A percentile compares a stretch with the other conserved stretches of the same genome.
These are phyloP conservation scores for Zeugodacus cucurbitae DNA, from an alignment of 1,140 invertebrate genomes.

Conservation along the genomic window DNA sequence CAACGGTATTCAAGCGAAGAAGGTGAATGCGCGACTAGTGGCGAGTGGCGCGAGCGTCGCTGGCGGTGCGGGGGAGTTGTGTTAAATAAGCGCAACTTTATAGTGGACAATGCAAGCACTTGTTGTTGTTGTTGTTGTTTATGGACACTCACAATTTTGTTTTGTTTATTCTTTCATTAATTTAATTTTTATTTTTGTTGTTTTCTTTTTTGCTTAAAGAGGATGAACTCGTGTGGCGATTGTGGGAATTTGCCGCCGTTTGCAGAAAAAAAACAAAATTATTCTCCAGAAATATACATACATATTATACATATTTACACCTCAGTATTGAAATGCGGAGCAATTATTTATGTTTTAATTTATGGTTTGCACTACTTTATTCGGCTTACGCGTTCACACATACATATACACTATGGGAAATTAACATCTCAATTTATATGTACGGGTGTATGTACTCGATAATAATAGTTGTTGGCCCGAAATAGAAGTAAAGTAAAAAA, in stretches of 20 bases:
- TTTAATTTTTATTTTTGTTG: neutral
- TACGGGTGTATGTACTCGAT: too few relatives aligned
- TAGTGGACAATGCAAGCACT: neutral
- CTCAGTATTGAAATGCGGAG: neutral
- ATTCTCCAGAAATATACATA: neutral
- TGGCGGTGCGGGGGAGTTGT: neutral
- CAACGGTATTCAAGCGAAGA: neutral
- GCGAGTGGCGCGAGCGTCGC: neutral
- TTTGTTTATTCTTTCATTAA: neutral
- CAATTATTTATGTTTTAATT: slow-evolving; percentile 14
- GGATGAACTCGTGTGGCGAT: neutral
- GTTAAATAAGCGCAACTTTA: neutral
- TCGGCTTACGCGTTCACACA: neutral
- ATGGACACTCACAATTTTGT: neutral
- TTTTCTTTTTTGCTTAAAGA: neutral
- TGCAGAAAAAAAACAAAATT: neutral
- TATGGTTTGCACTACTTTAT: neutral
- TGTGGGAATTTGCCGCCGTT: neutral
- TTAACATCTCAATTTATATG: too few relatives aligned
- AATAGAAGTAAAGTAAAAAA: too few relatives aligned
- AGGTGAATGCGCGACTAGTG: neutral
- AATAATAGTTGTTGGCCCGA: too few relatives aligned
- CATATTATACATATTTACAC: neutral
- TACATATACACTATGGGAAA: too few relatives aligned
- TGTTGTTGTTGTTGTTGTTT: neutral